Conservation (phyloP, 2,888 invertebrate species). For the Protophormia terraenovae region DNA sequence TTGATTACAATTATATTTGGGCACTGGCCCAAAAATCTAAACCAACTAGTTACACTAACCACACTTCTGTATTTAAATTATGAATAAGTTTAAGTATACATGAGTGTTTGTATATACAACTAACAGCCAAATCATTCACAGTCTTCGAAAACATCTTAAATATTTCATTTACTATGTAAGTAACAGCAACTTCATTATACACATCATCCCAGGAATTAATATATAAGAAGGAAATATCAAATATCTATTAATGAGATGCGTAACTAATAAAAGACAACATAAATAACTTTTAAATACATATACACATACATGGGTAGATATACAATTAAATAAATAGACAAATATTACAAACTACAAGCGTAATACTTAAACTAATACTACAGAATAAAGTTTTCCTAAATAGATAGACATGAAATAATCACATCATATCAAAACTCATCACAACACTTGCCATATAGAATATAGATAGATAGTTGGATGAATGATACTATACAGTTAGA, state of each 20-base stretch:
- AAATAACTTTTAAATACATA: constrained; percentile 36
- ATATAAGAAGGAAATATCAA: constrained; percentile 52
- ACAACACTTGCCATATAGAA: constrained; percentile 45
- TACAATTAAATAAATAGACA: neutral
- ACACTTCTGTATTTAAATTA: neutral
- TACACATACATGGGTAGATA: neutral
- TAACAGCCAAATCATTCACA: neutral
- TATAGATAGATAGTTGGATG: constrained; percentile 1
- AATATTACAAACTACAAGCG: neutral
- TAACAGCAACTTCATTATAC: neutral
- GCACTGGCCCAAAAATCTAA: neutral
- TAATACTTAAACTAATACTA: neutral
- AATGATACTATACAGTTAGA: neutral
- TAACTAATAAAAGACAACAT: constrained; percentile 61
- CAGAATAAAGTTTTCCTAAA: constrained; percentile 18
- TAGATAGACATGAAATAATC: constrained; percentile 57
- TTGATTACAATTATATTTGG: neutral
- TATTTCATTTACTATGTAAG: constrained; percentile 12
- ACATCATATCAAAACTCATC: constrained; percentile 63
- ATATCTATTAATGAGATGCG: constrained; percentile 65
- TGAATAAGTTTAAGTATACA: no score
- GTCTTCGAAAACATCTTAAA: neutral
- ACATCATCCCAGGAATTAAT: constrained; percentile 30
- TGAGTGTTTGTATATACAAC: neutral
- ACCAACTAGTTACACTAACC: neutral